Evolutionary conservation across 2,888 invertebrate species (phyloP), one percentile per base, ranked within the genome.

Genomic region (Drepanosiphum platanoidis): DNA sequence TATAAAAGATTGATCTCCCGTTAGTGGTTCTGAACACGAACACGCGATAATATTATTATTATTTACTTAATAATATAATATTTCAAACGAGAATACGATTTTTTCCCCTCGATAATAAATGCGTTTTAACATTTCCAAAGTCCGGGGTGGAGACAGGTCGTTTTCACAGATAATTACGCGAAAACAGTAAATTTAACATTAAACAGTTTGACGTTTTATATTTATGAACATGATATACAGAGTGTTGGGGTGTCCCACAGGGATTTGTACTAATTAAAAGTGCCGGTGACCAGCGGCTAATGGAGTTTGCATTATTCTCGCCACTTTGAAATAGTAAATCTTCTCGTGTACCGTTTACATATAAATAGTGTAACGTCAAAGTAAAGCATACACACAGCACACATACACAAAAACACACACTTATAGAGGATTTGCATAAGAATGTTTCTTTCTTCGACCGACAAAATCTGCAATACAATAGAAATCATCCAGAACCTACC

Each of bases 1-100:
- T 61, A 30, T 61, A 18, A 64, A 64, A 64, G 18, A 77, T 77
- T 77, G 64, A 77, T 77, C 61, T 64, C 77, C 61, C 18, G 30
- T 39, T 77, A 77, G 77, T 77, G 30, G 61, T 64, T 30, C 39
- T 30, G 18, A 39, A 30, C 77, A 77, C 39, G 77, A 77, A 77
- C 27, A 18, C 9, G 22, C 70, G 8, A 30, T 39, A 30, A 30
- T 61, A 58, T 77, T 61, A 77, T 64, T 52, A 58, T 42, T 52
- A 34, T 34, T 52, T 72, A 18, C n/a, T 27, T 36, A 39, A 52
- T 52, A 52, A 52, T 52, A 30, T 61, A 2, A 77, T 64, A 39
- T 77, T 77, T 77, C 61, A 39, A 3, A 58, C 36, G 15, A n/a
- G 1, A 9, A 42, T 52, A 52, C 4, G 52, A 5, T 18, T 52